Base-by-base conservation (phyloP, 2,797 vertebrate genomes). In the Crocidura indochinensis region DNA sequence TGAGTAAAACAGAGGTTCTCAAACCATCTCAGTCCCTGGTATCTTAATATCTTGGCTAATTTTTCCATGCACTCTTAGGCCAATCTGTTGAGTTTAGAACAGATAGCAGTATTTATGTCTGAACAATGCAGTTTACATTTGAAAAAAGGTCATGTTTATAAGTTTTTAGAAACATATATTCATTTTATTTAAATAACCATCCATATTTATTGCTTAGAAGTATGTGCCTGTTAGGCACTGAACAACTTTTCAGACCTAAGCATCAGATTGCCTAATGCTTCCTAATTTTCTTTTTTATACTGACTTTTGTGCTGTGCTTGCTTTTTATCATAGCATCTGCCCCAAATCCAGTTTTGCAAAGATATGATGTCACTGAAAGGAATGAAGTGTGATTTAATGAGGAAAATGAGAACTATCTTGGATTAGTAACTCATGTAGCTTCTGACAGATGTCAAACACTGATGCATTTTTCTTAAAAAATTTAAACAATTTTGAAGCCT, bases 321-420 rank as follows among this genome's bases (percentile, higher is more conserved):
- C 29, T 95, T 94, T 94, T 95, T 89, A 69, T 94, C 77, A 88
- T 62, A 76, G 91, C 67, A 85, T 84, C 80, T 86, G 69, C 44
- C 77, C 69, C 76, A 80, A 85, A 91, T 87, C 69, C 27, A 31
- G 82, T 77, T 96, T 92, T 94, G 69, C 53, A 90, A 84, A 92
- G 76, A 85, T 88, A 74, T 53, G 51, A 94, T 84, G 60, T 93
- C 85, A 74, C 78, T 8, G 26, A 91, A 95, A 92, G 85, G 72
- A 74, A 64, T 68, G 87, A 87, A 76, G 51, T 85, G 26, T 27
- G 24, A 68, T 81, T 92, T 91, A 80, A 84, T 56, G 79, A 73
- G 83, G 84, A 92, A 85, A 80, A 11, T 4, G 29, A 91, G 60
- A 82, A 60, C 46, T 46, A 0, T 87, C 47, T 83, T 86, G 46